These are phyloP conservation scores for Drosophila gunungcola DNA, from an alignment of 1,140 invertebrate genomes.

Conservation along the genomic window DNA sequence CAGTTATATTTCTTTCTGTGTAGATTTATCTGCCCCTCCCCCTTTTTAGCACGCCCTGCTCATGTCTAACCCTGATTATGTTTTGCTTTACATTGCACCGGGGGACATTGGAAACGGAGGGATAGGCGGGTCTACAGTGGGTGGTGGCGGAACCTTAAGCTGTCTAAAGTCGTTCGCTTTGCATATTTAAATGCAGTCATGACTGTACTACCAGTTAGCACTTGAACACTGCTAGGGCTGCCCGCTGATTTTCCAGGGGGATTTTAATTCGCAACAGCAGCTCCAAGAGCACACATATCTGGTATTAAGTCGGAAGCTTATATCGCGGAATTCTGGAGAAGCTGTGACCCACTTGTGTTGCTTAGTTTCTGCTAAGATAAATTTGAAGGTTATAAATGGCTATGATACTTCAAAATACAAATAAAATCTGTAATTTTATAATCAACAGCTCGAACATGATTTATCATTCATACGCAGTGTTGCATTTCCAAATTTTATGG, in stretches of 20 bases:
- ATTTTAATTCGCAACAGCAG: slow-evolving; percentile 17
- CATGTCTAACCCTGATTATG: slow-evolving; percentile 22
- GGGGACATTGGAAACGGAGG: not conserved
- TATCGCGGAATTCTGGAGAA: not conserved
- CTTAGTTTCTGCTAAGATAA: too few relatives aligned
- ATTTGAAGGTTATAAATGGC: too few relatives aligned
- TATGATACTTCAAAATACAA: too few relatives aligned
- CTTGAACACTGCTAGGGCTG: slow-evolving; percentile 22
- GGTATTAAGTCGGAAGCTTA: not conserved
- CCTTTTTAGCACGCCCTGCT: slow-evolving; percentile 3
- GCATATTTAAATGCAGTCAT: slow-evolving; percentile 21
- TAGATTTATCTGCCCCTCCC: not conserved
- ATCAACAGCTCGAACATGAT: too few relatives aligned
- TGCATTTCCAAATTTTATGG: not conserved
- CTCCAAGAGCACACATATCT: slow-evolving; percentile 2
- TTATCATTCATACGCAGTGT: slow-evolving; percentile 1
- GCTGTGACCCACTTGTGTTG: not conserved
- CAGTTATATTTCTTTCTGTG: not conserved
- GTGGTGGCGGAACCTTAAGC: slow-evolving; percentile 26
- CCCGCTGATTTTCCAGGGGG: slow-evolving; percentile 20
- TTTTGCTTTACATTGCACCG: slow-evolving; percentile 22
- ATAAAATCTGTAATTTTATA: too few relatives aligned
- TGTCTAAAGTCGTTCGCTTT: slow-evolving; percentile 15
- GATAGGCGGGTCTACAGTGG: not conserved
- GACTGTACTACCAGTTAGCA: slow-evolving; percentile 11